Evolutionary conservation across 2,888 invertebrate genomes (phyloP).

Genomic region (Magallana nippona): DNA sequence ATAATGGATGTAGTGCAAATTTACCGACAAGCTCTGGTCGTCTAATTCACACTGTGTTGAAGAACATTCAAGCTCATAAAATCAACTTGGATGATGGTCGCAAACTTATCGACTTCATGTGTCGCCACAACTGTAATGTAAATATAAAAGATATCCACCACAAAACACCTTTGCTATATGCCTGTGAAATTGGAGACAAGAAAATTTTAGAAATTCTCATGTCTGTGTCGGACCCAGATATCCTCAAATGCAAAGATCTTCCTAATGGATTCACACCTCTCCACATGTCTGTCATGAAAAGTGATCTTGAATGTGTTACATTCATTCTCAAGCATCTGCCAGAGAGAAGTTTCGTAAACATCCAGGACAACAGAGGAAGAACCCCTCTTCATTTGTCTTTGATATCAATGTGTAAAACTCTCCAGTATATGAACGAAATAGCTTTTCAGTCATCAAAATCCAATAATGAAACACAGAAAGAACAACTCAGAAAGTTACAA

Average conservation of each 20-base stretch:
- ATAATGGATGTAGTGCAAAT: slow-evolving; percentile 66
- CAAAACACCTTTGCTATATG: slow-evolving; percentile 58
- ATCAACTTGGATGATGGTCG: slow-evolving; percentile 53
- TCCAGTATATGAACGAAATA: slow-evolving; percentile 54
- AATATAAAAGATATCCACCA: slow-evolving; percentile 58
- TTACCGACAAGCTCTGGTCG: slow-evolving; percentile 64
- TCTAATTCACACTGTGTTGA: slow-evolving; percentile 62
- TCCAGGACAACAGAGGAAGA: slow-evolving; percentile 52
- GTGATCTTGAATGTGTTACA: slow-evolving; percentile 60
- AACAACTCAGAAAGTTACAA: slow-evolving; percentile 48
- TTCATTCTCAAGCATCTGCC: slow-evolving; percentile 53
- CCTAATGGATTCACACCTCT: slow-evolving; percentile 61
- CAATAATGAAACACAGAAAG: slow-evolving; percentile 25
- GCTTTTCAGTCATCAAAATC: slow-evolving; percentile 29
- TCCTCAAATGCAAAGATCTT: slow-evolving; percentile 50
- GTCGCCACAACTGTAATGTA: slow-evolving; percentile 56
- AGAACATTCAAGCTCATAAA: slow-evolving; percentile 55
- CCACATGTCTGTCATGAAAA: slow-evolving; percentile 65
- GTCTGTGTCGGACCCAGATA: slow-evolving; percentile 50
- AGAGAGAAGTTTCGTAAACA: slow-evolving; percentile 51
- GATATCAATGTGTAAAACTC: slow-evolving; percentile 56
- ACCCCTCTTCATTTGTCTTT: slow-evolving; percentile 57
- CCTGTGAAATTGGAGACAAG: slow-evolving; percentile 60
- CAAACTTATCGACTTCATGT: slow-evolving; percentile 50
- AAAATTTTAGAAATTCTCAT: slow-evolving; percentile 55